phyloP scores from a whole-genome alignment of 2,113 vertebrate genomes.

The Cephalopterus ornatus region DNA sequence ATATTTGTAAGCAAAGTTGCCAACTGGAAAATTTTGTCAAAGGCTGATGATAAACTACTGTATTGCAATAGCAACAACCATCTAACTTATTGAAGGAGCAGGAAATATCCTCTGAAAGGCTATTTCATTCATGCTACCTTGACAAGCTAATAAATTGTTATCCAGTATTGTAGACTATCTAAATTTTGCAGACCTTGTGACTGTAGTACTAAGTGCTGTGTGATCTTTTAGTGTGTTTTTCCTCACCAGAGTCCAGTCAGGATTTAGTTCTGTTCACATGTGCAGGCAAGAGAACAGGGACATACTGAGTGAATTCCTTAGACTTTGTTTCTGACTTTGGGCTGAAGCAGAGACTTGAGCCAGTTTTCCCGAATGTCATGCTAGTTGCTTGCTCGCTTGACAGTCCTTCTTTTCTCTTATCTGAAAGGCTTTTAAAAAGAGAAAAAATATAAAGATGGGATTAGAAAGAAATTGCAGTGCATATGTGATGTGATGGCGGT shows the following conservation, averaged over 20 bases:
- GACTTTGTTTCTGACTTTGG: background rate
- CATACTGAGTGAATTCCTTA: background rate
- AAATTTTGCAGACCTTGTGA: background rate
- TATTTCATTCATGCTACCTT: background rate
- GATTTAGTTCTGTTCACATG: background rate
- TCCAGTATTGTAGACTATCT: background rate
- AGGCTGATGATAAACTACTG: background rate
- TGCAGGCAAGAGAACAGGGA: background rate
- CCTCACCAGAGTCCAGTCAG: background rate
- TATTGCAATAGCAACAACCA: background rate
- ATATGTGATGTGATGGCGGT: background rate
- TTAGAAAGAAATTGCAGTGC: background rate
- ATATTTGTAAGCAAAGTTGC: background rate
- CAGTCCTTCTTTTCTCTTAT: background rate
- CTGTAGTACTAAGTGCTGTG: background rate
- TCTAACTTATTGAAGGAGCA: background rate
- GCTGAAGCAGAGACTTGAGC: background rate
- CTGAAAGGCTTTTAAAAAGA: background rate
- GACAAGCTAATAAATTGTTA: background rate
- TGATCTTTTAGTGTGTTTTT: background rate
- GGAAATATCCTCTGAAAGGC: background rate
- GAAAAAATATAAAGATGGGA: background rate
- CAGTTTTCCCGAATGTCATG: background rate
- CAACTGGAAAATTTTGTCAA: background rate
- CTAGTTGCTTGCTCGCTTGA: background rate